Base-by-base conservation (phyloP, 2,888 invertebrate species). In the Acanthosepion esculentum region DNA sequence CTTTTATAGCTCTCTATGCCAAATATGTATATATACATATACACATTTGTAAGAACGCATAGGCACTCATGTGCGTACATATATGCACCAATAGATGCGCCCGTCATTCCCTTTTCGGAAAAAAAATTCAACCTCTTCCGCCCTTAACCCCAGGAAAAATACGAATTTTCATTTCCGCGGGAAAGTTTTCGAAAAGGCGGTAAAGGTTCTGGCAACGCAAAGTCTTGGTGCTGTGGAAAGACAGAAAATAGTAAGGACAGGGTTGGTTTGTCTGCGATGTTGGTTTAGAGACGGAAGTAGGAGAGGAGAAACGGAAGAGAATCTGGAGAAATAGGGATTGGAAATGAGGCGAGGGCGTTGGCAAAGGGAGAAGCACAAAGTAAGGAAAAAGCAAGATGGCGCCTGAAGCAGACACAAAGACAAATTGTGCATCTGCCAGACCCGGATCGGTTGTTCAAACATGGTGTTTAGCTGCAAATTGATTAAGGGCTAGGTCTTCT, bases 381-480 rank as follows among this genome's bases (percentile, higher is more conserved):
- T n/a, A 78, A 78, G 33, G 78, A 33, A 78, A 78, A 78, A 78
- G n/a, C n/a, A 78, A 78, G n/a, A 78, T 78, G 78, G 78, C 33
- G 78, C 78, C 78, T 18, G 15, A n/a, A 78, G 78, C n/a, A 78
- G 78, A 78, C 78, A 33, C 78, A n/a, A 33, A 78, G 78, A 78
- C 78, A 33, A 78, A 78, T 78, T 78, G 78, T 78, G 33, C 78
- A 78, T 78, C 78, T 78, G 78, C 78, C n/a, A 12, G 78, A 78
- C n/a, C 78, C 78, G 78, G 33, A n/a, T 78, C 78, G 78, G 78
- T 78, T 78, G 78, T 78, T 78, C 78, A 78, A 78, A 78, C 78
- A 78, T 78, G 78, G 78, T 78, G 78, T 78, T 78, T 78, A 78
- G 78, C 78, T 78, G 78, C 78, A 78, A 78, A 78, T 78, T 78